Base-by-base conservation (phyloP, 2,888 invertebrate species). In the Coelinius sp. region DNA sequence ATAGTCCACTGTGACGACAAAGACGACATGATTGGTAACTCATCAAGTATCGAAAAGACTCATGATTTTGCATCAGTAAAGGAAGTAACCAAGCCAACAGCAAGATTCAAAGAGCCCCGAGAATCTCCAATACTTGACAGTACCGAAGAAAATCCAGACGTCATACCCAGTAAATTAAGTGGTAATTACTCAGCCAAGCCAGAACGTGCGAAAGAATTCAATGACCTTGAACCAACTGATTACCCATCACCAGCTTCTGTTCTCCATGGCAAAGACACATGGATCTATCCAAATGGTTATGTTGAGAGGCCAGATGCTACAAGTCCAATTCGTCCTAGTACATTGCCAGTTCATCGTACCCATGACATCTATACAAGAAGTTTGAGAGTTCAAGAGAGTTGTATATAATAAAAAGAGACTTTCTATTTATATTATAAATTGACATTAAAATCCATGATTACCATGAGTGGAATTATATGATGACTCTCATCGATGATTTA, bases 301-400 rank as follows among this genome's bases (percentile, higher is more conserved):
- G 76, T 76, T 75, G 82, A 83, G 67, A 78, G 80, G 64, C 74
- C 75, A 44, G 83, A 80, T 63, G 80, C 77, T 69, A 73, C 80
- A n/a, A 83, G 78, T 46, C 84, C 85, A 5, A 73, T 81, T 17
- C 79, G 85, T 56, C 85, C 85, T 7, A 85, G 80, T 68, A 85
- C 85, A 12, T 78, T 85, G 68, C 84, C 85, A 31, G 85, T 85
- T 4, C 84, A 85, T 73, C 83, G 84, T 59, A 81, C 79, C 6
- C 85, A 85, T 69, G 85, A 86, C 66, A 83, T 86, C 65, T 86
- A 86, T 75, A 86, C 86, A 74, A 84, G 84, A 75, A 86, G 86
- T 77, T 80, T 82, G 65, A 81, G 85, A 52, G 82, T 86, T 35
- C 86, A 86, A 69, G 86, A 86, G 71, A 86, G 86, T 73, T 86